Conservation (phyloP, 2,113 vertebrate species). For the Neoarius graeffei region DNA sequence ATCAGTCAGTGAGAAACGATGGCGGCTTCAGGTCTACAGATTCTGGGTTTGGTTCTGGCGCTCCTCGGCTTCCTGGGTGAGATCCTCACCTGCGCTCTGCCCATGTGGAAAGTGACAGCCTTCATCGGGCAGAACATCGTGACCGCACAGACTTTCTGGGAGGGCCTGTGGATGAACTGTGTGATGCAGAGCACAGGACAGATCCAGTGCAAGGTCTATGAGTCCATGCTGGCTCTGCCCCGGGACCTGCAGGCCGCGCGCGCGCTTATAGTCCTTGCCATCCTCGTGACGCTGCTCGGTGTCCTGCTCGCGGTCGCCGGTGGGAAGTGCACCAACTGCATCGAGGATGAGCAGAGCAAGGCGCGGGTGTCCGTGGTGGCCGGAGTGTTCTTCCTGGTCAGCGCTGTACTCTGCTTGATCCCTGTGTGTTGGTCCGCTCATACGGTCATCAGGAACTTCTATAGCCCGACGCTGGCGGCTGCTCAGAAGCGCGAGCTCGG, state of each 20-base stretch:
- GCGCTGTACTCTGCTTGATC: slow-evolving; percentile 76
- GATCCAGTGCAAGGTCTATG: too few relatives aligned
- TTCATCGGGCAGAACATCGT: slow-evolving; percentile 81
- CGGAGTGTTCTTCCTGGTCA: slow-evolving; percentile 67
- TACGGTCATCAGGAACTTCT: slow-evolving; percentile 82
- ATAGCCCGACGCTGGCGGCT: slow-evolving; percentile 76
- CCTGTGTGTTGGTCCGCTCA: slow-evolving; percentile 84
- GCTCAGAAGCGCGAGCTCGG: slow-evolving; percentile 85
- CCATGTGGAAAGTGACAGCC: slow-evolving; percentile 61
- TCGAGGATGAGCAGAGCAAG: slow-evolving; percentile 68
- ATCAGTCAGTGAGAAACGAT: slow-evolving; percentile 33
- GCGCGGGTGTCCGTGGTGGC: slow-evolving; percentile 62
- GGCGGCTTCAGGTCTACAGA: slow-evolving; percentile 67
- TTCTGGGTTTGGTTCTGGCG: slow-evolving; percentile 66
- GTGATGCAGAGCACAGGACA: too few relatives aligned
- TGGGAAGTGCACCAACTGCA: slow-evolving; percentile 75
- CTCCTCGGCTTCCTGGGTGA: slow-evolving; percentile 72
- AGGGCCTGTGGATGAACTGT: slow-evolving; percentile 83
- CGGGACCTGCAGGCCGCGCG: slow-evolving; percentile 75
- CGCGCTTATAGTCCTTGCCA: slow-evolving; percentile 73
- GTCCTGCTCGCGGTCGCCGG: slow-evolving; percentile 64
- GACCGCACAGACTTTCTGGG: slow-evolving; percentile 80
- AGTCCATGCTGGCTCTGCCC: too few relatives aligned
- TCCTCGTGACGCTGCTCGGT: slow-evolving; percentile 64
- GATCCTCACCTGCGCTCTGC: slow-evolving; percentile 71